These are phyloP conservation scores for Drosophila meridionalis DNA, from an alignment of 2,888 invertebrate genomes.

Conservation along the genomic window DNA sequence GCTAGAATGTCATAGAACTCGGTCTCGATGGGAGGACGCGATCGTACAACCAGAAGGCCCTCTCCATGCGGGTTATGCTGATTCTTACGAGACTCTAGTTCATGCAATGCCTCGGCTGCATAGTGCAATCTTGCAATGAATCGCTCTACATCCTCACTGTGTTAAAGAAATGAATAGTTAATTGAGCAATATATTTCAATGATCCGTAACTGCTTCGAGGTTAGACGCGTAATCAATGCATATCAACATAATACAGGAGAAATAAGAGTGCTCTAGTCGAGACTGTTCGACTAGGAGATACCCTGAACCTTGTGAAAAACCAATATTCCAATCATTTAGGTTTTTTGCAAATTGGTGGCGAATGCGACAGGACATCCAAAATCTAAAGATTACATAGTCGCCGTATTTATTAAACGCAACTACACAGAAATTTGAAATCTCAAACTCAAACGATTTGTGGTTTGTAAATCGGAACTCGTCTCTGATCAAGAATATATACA, in stretches of 20 bases:
- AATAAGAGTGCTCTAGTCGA: too few relatives aligned
- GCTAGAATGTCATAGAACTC: conserved; percentile 99
- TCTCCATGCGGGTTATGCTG: conserved; percentile 90
- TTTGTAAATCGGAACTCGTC: too few relatives aligned
- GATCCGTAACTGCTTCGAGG: neutral
- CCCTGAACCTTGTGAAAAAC: too few relatives aligned
- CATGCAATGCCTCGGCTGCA: conserved; percentile 96
- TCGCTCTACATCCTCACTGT: conserved; percentile 97
- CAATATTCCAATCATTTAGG: too few relatives aligned
- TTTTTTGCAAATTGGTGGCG: too few relatives aligned
- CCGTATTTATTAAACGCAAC: too few relatives aligned
- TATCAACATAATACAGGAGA: neutral
- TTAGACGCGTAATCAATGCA: neutral
- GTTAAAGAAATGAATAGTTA: neutral
- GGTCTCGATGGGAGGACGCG: conserved; percentile 96
- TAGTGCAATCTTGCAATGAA: conserved; percentile 98
- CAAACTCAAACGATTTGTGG: too few relatives aligned
- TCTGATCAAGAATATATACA: too few relatives aligned
- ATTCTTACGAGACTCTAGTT: conserved; percentile 93
- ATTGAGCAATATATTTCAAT: neutral
- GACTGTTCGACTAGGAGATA: too few relatives aligned
- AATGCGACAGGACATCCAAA: too few relatives aligned
- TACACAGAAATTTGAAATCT: too few relatives aligned
- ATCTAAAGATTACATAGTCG: too few relatives aligned
- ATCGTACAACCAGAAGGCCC: conserved; percentile 96